Evolutionary conservation across 2,888 invertebrate genomes (phyloP).

Genomic region (Philonicus albiceps): DNA sequence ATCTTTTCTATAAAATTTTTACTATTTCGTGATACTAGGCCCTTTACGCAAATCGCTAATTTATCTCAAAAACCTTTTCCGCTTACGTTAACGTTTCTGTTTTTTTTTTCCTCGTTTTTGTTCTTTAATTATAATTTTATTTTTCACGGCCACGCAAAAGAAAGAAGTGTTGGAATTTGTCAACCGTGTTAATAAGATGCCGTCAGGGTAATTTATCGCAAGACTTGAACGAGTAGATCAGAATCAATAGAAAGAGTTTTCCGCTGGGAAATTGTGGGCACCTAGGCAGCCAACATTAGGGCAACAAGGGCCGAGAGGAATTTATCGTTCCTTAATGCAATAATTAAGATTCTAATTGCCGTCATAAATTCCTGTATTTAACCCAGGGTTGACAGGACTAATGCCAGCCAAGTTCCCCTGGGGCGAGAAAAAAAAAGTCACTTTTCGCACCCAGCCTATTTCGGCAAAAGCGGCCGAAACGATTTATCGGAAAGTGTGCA

Average conservation of each 20-base stretch:
- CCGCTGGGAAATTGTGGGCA: constrained; percentile 12
- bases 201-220: not conserved
- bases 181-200: constrained; percentile 23
- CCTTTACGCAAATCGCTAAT: not conserved
- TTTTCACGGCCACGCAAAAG: not conserved
- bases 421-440: not conserved
- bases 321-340: constrained; percentile 41
- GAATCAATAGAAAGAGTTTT: constrained; percentile 33
- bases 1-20: not conserved
- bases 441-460: not conserved
- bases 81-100: not conserved
- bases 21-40: not conserved
- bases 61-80: not conserved
- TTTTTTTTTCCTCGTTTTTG: not conserved
- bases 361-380: constrained; percentile 40
- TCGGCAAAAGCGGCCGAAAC: not conserved
- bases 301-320: not conserved
- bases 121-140: not conserved
- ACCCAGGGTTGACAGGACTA: constrained; percentile 37
- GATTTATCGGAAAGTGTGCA: constrained; percentile 26
- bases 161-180: constrained; percentile 24
- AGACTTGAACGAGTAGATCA: not conserved
- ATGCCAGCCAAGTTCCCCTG: constrained; percentile 1
- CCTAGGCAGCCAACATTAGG: not conserved
- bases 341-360: constrained; percentile 44